Evolutionary conservation across 2,888 invertebrate genomes (phyloP).

Genomic region (Nomada lathburiana): DNA sequence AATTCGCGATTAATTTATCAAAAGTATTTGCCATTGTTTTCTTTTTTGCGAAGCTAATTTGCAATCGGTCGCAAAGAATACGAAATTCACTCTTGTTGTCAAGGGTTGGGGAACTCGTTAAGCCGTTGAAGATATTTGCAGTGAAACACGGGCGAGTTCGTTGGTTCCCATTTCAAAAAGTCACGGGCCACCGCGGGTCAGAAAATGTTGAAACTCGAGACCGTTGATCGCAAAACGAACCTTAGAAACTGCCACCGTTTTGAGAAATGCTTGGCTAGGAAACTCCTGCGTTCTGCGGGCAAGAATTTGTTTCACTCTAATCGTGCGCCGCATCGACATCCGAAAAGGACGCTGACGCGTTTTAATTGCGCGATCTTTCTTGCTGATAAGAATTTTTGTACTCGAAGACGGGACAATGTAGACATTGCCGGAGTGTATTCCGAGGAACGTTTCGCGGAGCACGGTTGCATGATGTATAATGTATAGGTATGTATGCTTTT

Average conservation of each 20-base stretch:
- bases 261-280: constrained; percentile 40
- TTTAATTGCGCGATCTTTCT: constrained; percentile 34
- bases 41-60: too few species aligned
- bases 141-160: constrained; percentile 32
- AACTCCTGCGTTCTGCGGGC: constrained; percentile 37
- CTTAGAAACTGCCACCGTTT: constrained; percentile 36
- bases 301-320: constrained; percentile 19
- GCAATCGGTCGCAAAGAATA: too few species aligned
- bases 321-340: constrained; percentile 32
- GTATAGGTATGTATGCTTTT: too few species aligned
- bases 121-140: constrained; percentile 3
- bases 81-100: neutral
- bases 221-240: constrained; percentile 55
- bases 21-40: too few species aligned
- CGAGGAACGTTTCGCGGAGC: neutral
- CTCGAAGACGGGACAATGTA: neutral
- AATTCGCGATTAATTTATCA: too few species aligned
- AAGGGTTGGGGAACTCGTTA: neutral
- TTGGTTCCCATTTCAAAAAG: constrained; percentile 41
- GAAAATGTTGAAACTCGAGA: constrained; percentile 62
- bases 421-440: neutral
- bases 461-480: neutral
- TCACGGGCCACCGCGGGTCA: constrained; percentile 56
- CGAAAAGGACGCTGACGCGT: constrained; percentile 26
- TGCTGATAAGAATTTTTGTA: constrained; percentile 29